Conservation (phyloP, 2,113 vertebrate genomes). For the Zootoca vivipara region DNA sequence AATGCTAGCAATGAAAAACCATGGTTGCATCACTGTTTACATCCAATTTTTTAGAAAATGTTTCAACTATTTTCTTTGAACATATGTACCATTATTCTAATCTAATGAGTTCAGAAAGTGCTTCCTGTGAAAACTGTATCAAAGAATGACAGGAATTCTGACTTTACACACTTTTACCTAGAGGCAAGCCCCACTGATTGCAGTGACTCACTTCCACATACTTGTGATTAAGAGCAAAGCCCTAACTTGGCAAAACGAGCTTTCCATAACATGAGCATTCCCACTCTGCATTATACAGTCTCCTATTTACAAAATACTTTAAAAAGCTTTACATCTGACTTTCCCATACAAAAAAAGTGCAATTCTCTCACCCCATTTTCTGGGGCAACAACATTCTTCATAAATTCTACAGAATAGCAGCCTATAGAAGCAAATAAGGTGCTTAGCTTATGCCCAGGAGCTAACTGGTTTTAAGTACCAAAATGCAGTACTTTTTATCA, state of each 20-base stretch:
- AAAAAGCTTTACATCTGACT: conserved; percentile 79
- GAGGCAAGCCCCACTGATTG: neutral
- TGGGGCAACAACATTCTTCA: conserved; percentile 93
- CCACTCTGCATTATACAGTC: conserved; percentile 83
- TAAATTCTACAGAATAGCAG: conserved; percentile 97
- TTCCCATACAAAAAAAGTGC: conserved; percentile 84
- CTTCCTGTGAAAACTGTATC: conserved; percentile 74
- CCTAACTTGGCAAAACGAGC: conserved; percentile 90
- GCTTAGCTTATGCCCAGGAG: conserved; percentile 91
- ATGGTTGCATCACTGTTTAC: conserved; percentile 56
- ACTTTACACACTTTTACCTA: conserved; percentile 22
- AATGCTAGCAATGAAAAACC: conserved; percentile 57
- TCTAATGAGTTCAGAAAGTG: conserved; percentile 73
- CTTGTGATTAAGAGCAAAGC: conserved; percentile 24
- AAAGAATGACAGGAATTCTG: conserved; percentile 70
- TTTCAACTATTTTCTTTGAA: conserved; percentile 69
- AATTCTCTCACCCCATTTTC: conserved; percentile 80
- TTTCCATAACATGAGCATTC: conserved; percentile 61
- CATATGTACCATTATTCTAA: conserved; percentile 63
- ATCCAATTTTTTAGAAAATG: conserved; percentile 59
- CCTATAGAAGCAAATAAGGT: conserved; percentile 99
- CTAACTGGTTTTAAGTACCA: conserved; percentile 73
- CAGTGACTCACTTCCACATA: conserved; percentile 10
- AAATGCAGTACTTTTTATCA: conserved; percentile 68
- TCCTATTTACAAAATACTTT: conserved; percentile 86